These are phyloP conservation scores for Catocala nupta DNA, from an alignment of 2,888 invertebrate genomes.

Conservation along the genomic window DNA sequence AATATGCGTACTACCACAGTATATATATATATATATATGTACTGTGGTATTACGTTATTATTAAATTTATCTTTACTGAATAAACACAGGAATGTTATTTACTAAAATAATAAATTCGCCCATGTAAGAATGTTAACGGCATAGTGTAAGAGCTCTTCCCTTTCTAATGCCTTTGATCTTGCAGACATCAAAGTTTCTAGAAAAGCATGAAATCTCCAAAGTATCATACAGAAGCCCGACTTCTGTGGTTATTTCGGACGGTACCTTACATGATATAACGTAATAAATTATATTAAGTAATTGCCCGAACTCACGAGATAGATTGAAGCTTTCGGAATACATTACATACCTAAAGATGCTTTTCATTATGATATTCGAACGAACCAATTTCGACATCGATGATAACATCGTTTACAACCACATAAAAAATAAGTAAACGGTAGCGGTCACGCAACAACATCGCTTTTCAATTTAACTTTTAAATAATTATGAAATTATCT, in stretches of 20 bases:
- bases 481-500: conserved; percentile 53
- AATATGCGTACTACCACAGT: conserved; percentile 29
- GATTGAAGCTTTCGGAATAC: conserved; percentile 44
- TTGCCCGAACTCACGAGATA: background rate
- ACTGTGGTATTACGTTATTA: conserved; percentile 5
- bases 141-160: background rate
- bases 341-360: conserved; percentile 52
- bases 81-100: no score
- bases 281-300: conserved; percentile 54
- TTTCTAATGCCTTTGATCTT: conserved; percentile 1
- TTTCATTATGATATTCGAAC: conserved; percentile 40
- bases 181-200: conserved; percentile 1
- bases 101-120: background rate
- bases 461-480: conserved; percentile 51
- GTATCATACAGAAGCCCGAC: background rate
- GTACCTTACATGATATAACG: conserved; percentile 60
- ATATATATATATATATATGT: no score
- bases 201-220: conserved; percentile 5
- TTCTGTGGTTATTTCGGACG: conserved; percentile 9
- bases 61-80: background rate
- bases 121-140: background rate
- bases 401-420: conserved; percentile 49
- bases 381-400: conserved; percentile 45
- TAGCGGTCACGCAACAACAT: conserved; percentile 63
- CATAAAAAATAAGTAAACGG: conserved; percentile 56